Base-by-base conservation (phyloP, 2,888 invertebrate genomes). In the Drosophila putrida region DNA sequence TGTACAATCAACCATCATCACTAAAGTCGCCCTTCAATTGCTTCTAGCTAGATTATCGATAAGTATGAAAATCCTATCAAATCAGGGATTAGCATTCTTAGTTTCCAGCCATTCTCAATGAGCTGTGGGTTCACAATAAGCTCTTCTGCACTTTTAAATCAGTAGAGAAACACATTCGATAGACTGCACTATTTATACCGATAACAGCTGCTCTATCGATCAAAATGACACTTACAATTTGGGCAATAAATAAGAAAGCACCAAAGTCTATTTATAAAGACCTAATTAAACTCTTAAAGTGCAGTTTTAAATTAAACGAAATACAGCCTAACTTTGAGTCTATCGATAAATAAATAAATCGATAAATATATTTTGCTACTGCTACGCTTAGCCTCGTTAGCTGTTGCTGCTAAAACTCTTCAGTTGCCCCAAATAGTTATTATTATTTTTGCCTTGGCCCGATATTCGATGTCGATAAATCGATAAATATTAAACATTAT, bases 1-100 rank as follows among this genome's bases (percentile, higher is more conserved):
- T 47, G 6, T 46, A 27, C 35, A 61, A 27, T 10, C 38, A 47
- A 49, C 27, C 27, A 28, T 28, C 39, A 31, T 11, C 39, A 28
- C 43, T 11, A 61, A 61, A 44, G 38, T 28, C 43, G 51, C 46
- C 39, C 59, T 58, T 31, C 44, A 39, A 44, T 31, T 38, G 43
- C 28, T 6, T 43, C n/a, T 38, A 3, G 35, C 31, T 15, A 31
- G 41, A 43, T 43, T 8, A 38, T 15, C 46, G 46, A 57, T 57
- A 5, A 35, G 15, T 28, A 13, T n/a, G n/a, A 51, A 51, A 3
- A 20, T 20, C 20, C 20, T 20, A 20, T 3, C 20, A 20, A 20
- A 20, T 20, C 20, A 20, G 20, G 20, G 20, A 20, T 3, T 20
- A 38, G 39, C 33, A 10, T 11, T 13, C 13, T 6, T 2, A 5